Evolutionary conservation across 1,140 invertebrate genomes (phyloP), one percentile per base, ranked within the genome.

Genomic region (Drosophila prosaltans): DNA sequence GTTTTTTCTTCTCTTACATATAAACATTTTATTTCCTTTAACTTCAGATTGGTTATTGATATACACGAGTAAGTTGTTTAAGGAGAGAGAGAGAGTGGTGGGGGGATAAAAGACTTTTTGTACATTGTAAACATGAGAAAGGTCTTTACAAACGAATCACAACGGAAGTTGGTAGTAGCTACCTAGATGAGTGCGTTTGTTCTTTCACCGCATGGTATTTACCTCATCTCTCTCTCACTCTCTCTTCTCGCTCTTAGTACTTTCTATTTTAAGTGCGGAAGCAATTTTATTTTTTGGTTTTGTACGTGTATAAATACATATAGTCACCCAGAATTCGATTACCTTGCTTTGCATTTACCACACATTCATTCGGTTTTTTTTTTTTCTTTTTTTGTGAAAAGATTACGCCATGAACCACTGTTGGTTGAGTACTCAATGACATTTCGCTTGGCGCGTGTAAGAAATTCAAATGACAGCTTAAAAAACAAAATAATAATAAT

Each of bases 401-500:
- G 73, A 77, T 77, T 77, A 67, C 73, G 74, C 74, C 74, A 77
- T 77, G 74, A 77, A 77, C 74, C 61, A 74, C 54, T 60, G 21
- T 63, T 48, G 45, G 45, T 48, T 48, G 21, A 21, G 45, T 72
- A 75, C 74, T 55, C 74, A 88, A 80, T 88, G 75, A 79, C 69
- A 59, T 74, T 72, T 41, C 48, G 51, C 61, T n/a, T 58, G 69
- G 64, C 80, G 83, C 83, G 82, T 73, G 82, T 73, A 89, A 80
- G 80, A 83, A 77, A 88, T 80, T 73, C 73, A 74, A 81, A 85
- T 71, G 75, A 74, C 71, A 74, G 75, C 66, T 72, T 70, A 63
- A 71, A 62, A 54, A 36, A 67, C 81, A 80, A 80, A 64, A 63
- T 30, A 62, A 65, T 65, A 40, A 72, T 1, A 36, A 36, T 6